Base-by-base conservation (phyloP, 2,113 vertebrate genomes). In the Gambusia affinis region DNA sequence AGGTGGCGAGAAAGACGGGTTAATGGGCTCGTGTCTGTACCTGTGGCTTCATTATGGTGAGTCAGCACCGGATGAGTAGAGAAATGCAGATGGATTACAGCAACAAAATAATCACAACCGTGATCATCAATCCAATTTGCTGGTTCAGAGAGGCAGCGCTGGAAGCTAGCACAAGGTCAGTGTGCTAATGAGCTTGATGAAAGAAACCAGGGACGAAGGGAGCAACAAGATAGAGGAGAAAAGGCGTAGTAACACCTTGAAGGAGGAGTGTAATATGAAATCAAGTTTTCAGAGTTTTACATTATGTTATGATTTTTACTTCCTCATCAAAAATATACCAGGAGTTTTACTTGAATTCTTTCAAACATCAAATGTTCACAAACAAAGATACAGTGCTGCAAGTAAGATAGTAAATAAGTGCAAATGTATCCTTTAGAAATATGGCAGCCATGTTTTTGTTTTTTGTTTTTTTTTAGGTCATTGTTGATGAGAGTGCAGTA, bases 81-180 rank as follows among this genome's bases (percentile, higher is more conserved):
- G 47, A 60, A 76, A 84, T 81, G 67, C 72, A 73, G 73, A 85
- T 70, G 64, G 57, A 89, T 88, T 73, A 73, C 78, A 35, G 70
- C 77, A 60, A 64, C 47, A 73, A 44, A 79, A 80, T 80, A 91
- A 86, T 74, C 70, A 81, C 66, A 64, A 78, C 29, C 44, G 70
- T 73, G 70, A 79, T 83, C 81, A 86, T 81, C 73, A 78, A 61
- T 78, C 72, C 70, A 84, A 70, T 86, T 85, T 76, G 75, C 33
- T 72, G 67, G 72, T 83, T 81, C 66, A 64, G 72, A 68, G 47
- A 77, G 51, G 79, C 60, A 80, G 75, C 47, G 57, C 66, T 73
- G 39, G 68, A 70, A 42, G 70, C 62, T 47, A 76, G 62, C 29
- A 63, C 67, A 63, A 73, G 76, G 83, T 86, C 83, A 87, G 69